Evolutionary conservation across 37 sponge, comb jelly and placozoan species (phyloP), one percentile per base, ranked within the genome.

Genomic region (Chondrosia reniformis): DNA sequence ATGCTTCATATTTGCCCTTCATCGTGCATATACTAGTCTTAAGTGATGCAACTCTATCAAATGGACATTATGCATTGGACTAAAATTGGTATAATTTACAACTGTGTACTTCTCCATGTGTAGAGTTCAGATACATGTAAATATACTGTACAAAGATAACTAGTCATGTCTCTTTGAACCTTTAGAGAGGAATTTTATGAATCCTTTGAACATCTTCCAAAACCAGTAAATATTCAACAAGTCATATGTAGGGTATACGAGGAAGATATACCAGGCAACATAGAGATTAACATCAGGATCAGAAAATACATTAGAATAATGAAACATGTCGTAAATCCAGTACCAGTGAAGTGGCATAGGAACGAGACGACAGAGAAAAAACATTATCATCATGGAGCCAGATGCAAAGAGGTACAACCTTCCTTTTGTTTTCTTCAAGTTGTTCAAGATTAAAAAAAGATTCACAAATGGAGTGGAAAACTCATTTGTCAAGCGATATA

Each of bases 401-500:
- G 81, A 80, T 28, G 71, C 75, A 1, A 84, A 2, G 22, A 74
- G 33, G 63, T 63, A 83, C 57, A 59, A 36, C 0, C 0, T 39
- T 4, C 45, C 34, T n/a, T 84, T 76, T 33, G 73, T 56, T 10
- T 55, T 61, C 0, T 77, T 43, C 0, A 81, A 17, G 19, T 54
- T 52, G 31, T 63, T 17, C 32, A 86, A 54, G 28, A 59, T 21
- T 67, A 63, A 69, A 37, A 62, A 63, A 15, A 84, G 13, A 63
- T 91, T 83, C 15, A 86, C 84, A 80, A 83, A 83, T 52, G 84
- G 80, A 19, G 91, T 86, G 6, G 91, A 91, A 7, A 67, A 24
- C 36, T 91, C 88, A 12, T 84, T 27, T 32, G 77, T 49, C 1
- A 77, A 33, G 0, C 87, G 83, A 74, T 74, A 78, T 2, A 81